phyloP scores from a whole-genome alignment of 2,888 invertebrate species.

The Sphaerophoria taeniata region DNA sequence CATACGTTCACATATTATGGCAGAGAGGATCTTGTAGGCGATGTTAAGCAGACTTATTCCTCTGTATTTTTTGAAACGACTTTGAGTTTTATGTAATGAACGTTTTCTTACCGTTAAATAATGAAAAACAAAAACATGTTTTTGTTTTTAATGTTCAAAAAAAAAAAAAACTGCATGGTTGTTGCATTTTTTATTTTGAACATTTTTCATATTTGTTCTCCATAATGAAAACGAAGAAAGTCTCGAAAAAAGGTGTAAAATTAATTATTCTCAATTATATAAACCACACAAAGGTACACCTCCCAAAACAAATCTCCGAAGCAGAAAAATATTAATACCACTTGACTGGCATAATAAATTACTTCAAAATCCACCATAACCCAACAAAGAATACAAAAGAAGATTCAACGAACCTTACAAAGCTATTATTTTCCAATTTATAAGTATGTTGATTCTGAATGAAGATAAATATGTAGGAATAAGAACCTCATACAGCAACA shows the following conservation, averaged over 20 bases:
- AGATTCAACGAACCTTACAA: conserved; percentile 60
- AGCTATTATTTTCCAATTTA: conserved; percentile 54
- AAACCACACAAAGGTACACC: neutral
- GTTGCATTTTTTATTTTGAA: neutral
- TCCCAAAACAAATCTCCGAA: conserved; percentile 40
- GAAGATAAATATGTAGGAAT: conserved; percentile 28
- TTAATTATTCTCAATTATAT: conserved; percentile 40
- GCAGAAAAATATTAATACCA: conserved; percentile 48
- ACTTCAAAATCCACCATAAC: neutral
- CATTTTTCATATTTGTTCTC: neutral
- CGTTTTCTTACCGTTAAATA: too few species aligned
- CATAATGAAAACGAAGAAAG: conserved; percentile 16
- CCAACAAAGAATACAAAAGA: conserved; percentile 30
- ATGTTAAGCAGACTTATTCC: too few species aligned
- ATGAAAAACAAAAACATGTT: too few species aligned
- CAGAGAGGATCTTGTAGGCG: too few species aligned
- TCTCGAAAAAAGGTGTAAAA: conserved; percentile 46
- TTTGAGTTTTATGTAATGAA: too few species aligned
- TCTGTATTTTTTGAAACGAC: too few species aligned
- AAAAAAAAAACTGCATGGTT: neutral
- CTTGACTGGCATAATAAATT: conserved; percentile 2
- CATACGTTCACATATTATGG: too few species aligned
- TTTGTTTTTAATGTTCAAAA: too few species aligned
- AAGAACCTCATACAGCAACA: conserved; percentile 16
- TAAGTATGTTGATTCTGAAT: conserved; percentile 33